Base-by-base conservation (phyloP, 2,797 vertebrate genomes). In the Podargus strigoides region DNA sequence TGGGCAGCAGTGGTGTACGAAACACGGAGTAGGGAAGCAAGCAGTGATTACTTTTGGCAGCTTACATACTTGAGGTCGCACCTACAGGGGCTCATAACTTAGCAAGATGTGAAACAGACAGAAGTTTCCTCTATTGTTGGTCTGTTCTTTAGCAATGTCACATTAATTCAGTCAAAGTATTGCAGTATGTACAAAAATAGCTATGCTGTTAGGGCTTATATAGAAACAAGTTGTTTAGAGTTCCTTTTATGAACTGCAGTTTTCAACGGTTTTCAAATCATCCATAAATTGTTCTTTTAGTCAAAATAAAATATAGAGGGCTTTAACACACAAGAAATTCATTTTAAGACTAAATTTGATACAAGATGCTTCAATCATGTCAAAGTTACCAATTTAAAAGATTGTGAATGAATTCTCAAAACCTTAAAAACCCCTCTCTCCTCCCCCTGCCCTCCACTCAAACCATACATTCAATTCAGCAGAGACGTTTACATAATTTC, bases 31-130 rank as follows among this genome's bases (percentile, higher is more conserved):
- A 95, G 75, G 62, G 85, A 97, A 96, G 69, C 32, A 79, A 91
- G 86, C 47, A 90, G 63, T 90, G 91, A 96, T 94, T 95, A 92
- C 81, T 95, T 95, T 42, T 93, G 94, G 92, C 88, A 96, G 89
- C 7, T 94, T 95, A 94, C 87, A 95, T 94, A 91, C 49, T 93
- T 95, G 89, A 96, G 96, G 95, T 96, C 17, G 0, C 94, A 96
- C 89, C 93, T 97, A 95, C 69, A 88, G 85, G 91, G 92, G 77
- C 85, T 94, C 69, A 44, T 95, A 96, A 96, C 46, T 96, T 94
- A 89, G 60, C 23, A 85, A 96, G 78, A 97, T 91, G 85, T 80
- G 88, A 96, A 96, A 79, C 75, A 95, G 90, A 89, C 53, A 95
- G 82, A 93, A 73, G 20, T 63, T 92, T 82, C 37, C 56, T 87